Percentiles rank a stretch among this genome's conserved stretches.
Conservation (phyloP, 1,140 invertebrate species). For the Dysdera silvatica region DNA sequence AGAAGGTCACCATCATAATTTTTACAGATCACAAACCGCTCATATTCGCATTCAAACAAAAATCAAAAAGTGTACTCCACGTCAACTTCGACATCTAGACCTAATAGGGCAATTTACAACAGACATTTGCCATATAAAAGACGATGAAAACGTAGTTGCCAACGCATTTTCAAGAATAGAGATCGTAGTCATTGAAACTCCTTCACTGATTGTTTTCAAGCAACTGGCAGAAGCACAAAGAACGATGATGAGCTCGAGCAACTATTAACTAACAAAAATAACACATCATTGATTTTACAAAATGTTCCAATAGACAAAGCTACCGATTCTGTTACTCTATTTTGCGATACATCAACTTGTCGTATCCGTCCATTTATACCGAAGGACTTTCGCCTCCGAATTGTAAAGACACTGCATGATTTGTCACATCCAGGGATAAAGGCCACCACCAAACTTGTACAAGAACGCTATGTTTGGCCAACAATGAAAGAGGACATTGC, state of each 20-base stretch:
- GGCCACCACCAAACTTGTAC: slow-evolving; percentile 5
- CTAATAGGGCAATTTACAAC: slow-evolving; percentile 42
- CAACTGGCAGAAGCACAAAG: slow-evolving; percentile 6
- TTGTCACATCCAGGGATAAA: slow-evolving; percentile 14
- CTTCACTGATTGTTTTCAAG: neutral
- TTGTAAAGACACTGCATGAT: slow-evolving; percentile 11
- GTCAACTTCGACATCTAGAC: slow-evolving; percentile 38
- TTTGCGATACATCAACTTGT: slow-evolving; percentile 14
- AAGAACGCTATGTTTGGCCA: slow-evolving; percentile 15
- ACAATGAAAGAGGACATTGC: neutral
- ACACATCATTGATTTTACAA: neutral
- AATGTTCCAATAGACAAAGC: neutral
- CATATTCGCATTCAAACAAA: slow-evolving; percentile 30
- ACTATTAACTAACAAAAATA: too few species aligned
- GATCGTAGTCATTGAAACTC: neutral
- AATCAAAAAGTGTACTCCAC: slow-evolving; percentile 27
- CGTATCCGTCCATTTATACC: slow-evolving; percentile 9
- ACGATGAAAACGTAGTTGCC: slow-evolving; percentile 37
- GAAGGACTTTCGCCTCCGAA: neutral
- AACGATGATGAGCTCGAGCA: slow-evolving; percentile 6
- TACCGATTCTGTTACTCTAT: neutral
- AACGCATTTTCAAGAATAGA: slow-evolving; percentile 19
- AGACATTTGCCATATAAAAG: slow-evolving; percentile 40
- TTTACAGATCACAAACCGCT: slow-evolving; percentile 39
- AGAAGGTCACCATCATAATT: slow-evolving; percentile 36